Percentiles rank a stretch among this genome's conserved stretches.
Conservation (phyloP, 2,797 vertebrate species). For the Chelon labrosus region DNA sequence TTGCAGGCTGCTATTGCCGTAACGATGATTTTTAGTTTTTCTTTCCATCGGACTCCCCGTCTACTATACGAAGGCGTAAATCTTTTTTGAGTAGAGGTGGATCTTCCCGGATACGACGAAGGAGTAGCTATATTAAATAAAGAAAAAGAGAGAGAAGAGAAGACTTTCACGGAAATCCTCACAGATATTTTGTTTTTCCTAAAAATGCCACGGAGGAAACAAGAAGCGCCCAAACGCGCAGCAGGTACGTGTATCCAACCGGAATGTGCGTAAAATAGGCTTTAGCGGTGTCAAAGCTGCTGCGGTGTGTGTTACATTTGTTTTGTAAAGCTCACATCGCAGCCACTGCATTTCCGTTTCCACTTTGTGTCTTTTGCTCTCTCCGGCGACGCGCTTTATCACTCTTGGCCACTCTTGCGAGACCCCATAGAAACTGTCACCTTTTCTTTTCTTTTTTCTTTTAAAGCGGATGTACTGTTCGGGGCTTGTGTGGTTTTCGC, state of each 20-base stretch:
- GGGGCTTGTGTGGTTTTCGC: conserved; percentile 9
- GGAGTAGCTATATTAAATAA: conserved; percentile 71
- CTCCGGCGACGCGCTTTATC: conserved; percentile 53
- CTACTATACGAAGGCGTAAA: conserved; percentile 83
- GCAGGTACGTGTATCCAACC: conserved; percentile 88
- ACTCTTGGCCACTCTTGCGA: conserved; percentile 44
- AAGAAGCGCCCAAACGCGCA: conserved; percentile 97
- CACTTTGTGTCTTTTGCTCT: conserved; percentile 45
- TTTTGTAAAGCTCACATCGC: conserved; percentile 67
- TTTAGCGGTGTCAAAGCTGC: conserved; percentile 31
- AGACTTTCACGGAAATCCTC: conserved; percentile 80
- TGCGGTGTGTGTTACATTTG: conserved; percentile 56
- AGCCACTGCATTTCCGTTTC: conserved; percentile 77
- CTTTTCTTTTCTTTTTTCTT: neutral
- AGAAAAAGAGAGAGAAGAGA: conserved; percentile 37
- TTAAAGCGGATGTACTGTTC: conserved; percentile 25
- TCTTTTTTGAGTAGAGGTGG: conserved; percentile 85
- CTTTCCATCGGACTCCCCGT: conserved; percentile 81
- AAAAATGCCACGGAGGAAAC: conserved; percentile 97
- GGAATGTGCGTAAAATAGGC: conserved; percentile 30
- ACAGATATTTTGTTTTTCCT: neutral
- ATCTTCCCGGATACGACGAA: conserved; percentile 88
- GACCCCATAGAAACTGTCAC: conserved; percentile 33
- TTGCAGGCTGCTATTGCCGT: conserved; percentile 51
- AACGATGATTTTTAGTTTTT: conserved; percentile 79